Evolutionary conservation across 2,888 invertebrate species (phyloP).

Genomic region (Deroplatys truncata): DNA sequence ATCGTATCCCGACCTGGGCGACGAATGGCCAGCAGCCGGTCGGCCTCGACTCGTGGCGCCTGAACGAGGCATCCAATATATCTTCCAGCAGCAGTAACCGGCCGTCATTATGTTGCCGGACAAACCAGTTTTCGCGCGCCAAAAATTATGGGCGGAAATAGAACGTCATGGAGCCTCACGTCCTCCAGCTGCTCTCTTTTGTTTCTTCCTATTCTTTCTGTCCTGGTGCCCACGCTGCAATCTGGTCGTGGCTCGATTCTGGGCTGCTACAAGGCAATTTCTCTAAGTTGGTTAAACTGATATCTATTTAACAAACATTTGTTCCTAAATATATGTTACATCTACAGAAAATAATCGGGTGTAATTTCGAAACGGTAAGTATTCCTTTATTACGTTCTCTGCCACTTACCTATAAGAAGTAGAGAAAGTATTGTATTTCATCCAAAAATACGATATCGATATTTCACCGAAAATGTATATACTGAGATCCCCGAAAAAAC

Average conservation of each 20-base stretch:
- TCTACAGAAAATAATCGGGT: no score
- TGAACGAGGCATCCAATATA: background rate
- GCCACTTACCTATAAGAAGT: no score
- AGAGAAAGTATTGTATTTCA: no score
- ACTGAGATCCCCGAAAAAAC: no score
- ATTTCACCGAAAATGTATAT: no score
- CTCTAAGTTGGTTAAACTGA: no score
- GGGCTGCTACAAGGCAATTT: no score
- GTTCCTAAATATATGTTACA: no score
- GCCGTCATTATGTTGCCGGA: conserved; percentile 17
- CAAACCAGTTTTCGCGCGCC: conserved; percentile 25
- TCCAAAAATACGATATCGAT: no score
- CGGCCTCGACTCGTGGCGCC: background rate
- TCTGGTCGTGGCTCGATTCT: background rate
- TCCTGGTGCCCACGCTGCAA: background rate
- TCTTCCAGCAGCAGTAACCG: background rate
- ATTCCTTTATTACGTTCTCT: no score
- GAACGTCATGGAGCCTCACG: conserved; percentile 1
- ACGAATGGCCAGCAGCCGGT: background rate
- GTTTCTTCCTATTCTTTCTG: conserved; percentile 4
- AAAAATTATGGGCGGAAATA: conserved; percentile 27
- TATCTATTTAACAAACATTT: no score
- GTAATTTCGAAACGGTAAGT: no score
- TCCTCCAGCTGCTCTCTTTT: conserved; percentile 3
- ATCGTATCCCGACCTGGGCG: background rate